These are phyloP conservation scores for Endotricha flammealis DNA, from an alignment of 2,888 invertebrate species.

Conservation along the genomic window DNA sequence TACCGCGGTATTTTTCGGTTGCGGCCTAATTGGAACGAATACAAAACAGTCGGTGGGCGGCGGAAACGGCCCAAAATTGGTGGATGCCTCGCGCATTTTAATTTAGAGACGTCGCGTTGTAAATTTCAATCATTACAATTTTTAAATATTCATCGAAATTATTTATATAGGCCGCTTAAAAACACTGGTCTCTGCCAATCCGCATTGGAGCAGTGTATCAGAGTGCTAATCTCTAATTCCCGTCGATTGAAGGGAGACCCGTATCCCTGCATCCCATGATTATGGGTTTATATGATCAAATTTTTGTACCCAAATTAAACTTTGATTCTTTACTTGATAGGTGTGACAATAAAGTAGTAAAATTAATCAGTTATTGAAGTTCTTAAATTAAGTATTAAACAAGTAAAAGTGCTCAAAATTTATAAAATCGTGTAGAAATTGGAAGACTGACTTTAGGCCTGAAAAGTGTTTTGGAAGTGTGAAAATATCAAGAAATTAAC, in stretches of 20 bases:
- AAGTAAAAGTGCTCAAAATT: slow-evolving; percentile 5
- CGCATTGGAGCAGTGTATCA: too few species aligned
- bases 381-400: too few species aligned
- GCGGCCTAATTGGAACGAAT: slow-evolving; percentile 47
- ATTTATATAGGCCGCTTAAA: too few species aligned
- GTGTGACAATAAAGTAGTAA: slow-evolving; percentile 6
- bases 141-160: background rate
- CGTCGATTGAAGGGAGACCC: too few species aligned
- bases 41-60: slow-evolving; percentile 33
- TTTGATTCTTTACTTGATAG: background rate
- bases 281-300: too few species aligned
- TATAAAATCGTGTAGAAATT: slow-evolving; percentile 4
- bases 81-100: slow-evolving; percentile 45
- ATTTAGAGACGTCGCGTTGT: slow-evolving; percentile 34
- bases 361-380: too few species aligned
- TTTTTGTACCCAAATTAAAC: slow-evolving; percentile 16
- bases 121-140: background rate
- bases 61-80: slow-evolving; percentile 41
- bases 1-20: slow-evolving; percentile 30
- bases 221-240: too few species aligned
- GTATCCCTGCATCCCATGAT: too few species aligned
- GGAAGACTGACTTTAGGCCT: slow-evolving; percentile 4
- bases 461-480: too few species aligned
- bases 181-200: too few species aligned
- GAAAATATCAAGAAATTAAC: background rate